phyloP scores from a whole-genome alignment of 2,113 vertebrate species.

The Lichenostomus cassidix region DNA sequence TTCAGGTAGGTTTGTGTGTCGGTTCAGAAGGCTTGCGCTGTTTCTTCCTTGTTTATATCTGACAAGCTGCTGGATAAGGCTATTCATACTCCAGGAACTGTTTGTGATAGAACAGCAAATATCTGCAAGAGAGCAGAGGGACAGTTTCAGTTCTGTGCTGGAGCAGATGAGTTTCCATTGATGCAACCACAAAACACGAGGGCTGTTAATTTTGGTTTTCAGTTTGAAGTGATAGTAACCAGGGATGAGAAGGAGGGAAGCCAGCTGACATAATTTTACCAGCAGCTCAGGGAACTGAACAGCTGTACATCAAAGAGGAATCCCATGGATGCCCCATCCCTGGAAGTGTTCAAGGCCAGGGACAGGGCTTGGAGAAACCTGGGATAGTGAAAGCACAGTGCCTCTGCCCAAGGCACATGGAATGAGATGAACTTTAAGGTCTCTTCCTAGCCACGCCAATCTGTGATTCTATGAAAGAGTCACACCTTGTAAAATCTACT shows the following conservation, averaged over 20 bases:
- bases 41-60: conserved; percentile 57
- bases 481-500: neutral
- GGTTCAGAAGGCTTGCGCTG: conserved; percentile 71
- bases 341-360: neutral
- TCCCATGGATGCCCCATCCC: neutral
- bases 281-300: neutral
- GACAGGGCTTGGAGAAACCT: neutral
- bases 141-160: neutral
- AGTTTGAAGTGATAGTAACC: neutral
- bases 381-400: neutral
- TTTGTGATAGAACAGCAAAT: conserved; percentile 98
- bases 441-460: neutral
- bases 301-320: neutral
- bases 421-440: neutral
- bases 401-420: neutral
- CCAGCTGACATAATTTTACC: neutral
- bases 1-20: conserved; percentile 86
- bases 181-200: neutral
- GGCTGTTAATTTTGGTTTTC: neutral
- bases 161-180: neutral
- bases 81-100: conserved; percentile 98
- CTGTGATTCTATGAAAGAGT: neutral
- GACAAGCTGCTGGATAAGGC: conserved; percentile 64
- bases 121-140: conserved; percentile 67
- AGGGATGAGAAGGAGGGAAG: neutral